A percentile compares a stretch with the other conserved stretches of the same genome.
phyloP scores from a whole-genome alignment of 2,113 vertebrate species.

The crab-eating macaque (Macaca fascicularis) region DNA sequence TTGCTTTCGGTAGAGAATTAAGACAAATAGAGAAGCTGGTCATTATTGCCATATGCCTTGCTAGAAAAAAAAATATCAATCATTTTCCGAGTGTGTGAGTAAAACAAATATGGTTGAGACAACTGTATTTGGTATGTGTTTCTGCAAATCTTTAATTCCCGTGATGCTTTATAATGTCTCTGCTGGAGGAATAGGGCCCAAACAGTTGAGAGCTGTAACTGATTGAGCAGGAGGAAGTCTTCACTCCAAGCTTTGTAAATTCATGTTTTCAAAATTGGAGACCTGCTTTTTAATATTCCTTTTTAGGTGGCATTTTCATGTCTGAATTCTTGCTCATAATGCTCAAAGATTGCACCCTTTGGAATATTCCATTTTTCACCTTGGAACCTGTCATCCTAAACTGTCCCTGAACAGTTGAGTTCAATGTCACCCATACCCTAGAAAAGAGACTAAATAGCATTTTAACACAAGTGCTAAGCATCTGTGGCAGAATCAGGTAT shows the following conservation, averaged over 20 bases:
- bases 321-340: slow-evolving; percentile 64
- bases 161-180: background rate
- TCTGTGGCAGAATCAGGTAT: slow-evolving; percentile 44
- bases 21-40: background rate
- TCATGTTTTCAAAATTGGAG: slow-evolving; percentile 33
- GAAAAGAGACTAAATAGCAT: slow-evolving; percentile 58
- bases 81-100: background rate
- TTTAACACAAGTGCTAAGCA: slow-evolving; percentile 59
- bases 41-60: slow-evolving; percentile 28
- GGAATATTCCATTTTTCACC: background rate
- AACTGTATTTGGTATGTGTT: background rate
- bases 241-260: slow-evolving; percentile 47
- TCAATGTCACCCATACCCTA: background rate
- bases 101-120: background rate
- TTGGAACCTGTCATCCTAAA: slow-evolving; percentile 29
- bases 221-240: slow-evolving; percentile 55
- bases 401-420: slow-evolving; percentile 23
- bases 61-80: slow-evolving; percentile 49
- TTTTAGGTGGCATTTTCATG: slow-evolving; percentile 56
- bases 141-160: background rate
- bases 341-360: background rate
- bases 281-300: background rate
- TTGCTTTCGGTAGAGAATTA: background rate
- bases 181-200: background rate
- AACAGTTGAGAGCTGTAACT: accelerated